Base-by-base conservation (phyloP, 2,888 invertebrate genomes). In the Cephus nigrinus region DNA sequence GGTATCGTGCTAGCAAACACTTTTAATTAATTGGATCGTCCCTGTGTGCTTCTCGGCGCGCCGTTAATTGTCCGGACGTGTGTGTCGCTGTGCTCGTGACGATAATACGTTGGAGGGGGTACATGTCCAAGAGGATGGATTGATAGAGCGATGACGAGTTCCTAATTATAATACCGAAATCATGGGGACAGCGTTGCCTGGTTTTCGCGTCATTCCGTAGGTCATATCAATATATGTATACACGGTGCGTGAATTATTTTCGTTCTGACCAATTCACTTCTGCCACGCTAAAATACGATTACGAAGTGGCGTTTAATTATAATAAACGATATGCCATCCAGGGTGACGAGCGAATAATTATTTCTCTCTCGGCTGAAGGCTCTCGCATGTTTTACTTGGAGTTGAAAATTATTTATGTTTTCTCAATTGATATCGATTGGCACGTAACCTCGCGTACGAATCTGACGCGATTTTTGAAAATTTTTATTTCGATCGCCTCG, bases 311-410 rank as follows among this genome's bases (percentile, higher is more conserved):
- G 31, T 55, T 75, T 68, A 75, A 75, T 75, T 75, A 75, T 31
- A 12, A 75, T 31, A 55, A 75, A 75, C n/a, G 30, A 32, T 31
- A 12, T 30, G 31, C 15, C 55, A 55, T 23, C 55, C 55, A 31
- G 68, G 73, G 79, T 77, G 81, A 82, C 31, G 71, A 33, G 33
- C 71, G 71, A 71, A 33, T 71, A 71, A 71, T 71, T 69, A 30
- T 69, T 69, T 71, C 71, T 55, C 55, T 23, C 23, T 12, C 11
- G 71, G 71, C 55, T 5, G 9, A 55, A 23, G 55, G 23, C 55
- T 23, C 15, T 55, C 9, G 55, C 23, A 9, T 55, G 23, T 23
- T 55, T 55, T 23, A 23, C 23, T 55, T 55, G 23, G 55, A 15
- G 23, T 55, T 55, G 55, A 55, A 55, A 55, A 23, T 55, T 55